These are phyloP conservation scores for Leiothrix lutea DNA, from an alignment of 2,113 vertebrate species.

Conservation along the genomic window DNA sequence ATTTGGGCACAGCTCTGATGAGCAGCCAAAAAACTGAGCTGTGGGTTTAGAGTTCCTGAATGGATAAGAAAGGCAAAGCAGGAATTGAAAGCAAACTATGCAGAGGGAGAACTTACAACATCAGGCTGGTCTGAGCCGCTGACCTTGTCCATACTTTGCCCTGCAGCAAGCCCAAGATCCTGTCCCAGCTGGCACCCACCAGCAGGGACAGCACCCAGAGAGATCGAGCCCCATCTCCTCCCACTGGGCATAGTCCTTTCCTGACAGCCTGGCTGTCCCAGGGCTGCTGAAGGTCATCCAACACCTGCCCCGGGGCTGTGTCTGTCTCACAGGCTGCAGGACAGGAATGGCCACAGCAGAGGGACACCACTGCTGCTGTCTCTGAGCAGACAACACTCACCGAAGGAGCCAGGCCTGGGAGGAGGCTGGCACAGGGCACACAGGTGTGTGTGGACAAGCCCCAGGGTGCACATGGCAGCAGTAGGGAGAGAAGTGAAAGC, in stretches of 20 bases:
- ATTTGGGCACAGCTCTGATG: not conserved
- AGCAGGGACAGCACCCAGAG: not conserved
- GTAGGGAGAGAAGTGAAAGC: not conserved
- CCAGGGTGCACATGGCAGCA: not conserved
- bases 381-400: not conserved
- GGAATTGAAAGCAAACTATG: not conserved
- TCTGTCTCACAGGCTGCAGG: not conserved
- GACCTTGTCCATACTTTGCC: not conserved
- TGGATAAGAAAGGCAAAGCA: not conserved
- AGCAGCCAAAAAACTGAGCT: not conserved
- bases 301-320: fast-evolving
- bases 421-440: not conserved
- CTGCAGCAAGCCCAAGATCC: not conserved
- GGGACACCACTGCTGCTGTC: not conserved
- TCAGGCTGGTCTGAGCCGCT: not conserved
- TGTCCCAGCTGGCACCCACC: not conserved
- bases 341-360: not conserved
- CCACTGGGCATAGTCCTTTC: not conserved
- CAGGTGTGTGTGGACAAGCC: not conserved
- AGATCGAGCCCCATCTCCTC: not conserved
- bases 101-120: not conserved
- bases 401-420: not conserved
- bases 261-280: not conserved
- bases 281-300: not conserved
- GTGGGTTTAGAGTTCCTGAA: not conserved